Percentiles rank a stretch among this genome's conserved stretches.
phyloP scores from a whole-genome alignment of 2,797 vertebrate species.

The Bradypodion pumilum region DNA sequence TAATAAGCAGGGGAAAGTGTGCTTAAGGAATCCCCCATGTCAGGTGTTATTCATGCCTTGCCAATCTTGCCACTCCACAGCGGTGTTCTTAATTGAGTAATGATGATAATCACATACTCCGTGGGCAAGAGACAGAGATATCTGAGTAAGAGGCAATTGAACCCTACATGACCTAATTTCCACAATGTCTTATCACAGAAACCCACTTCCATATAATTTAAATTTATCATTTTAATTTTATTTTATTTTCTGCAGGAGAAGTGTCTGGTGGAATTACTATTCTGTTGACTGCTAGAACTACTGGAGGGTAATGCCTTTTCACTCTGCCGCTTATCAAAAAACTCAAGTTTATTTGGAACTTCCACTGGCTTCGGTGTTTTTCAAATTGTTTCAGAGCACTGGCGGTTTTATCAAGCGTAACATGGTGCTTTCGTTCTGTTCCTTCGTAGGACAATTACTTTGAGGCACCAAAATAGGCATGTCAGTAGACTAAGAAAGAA shows the following conservation, averaged over 20 bases:
- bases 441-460: constrained; percentile 1
- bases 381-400: background rate
- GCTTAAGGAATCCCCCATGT: constrained; percentile 4
- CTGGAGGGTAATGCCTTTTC: background rate
- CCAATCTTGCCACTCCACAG: constrained; percentile 33
- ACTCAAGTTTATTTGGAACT: background rate
- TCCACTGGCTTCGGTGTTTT: no score
- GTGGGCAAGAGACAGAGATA: constrained; percentile 16
- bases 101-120: constrained; percentile 30
- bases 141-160: constrained; percentile 42
- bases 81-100: constrained; percentile 50
- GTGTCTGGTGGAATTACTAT: constrained; percentile 18
- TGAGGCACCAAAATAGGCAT: background rate
- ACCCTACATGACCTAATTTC: constrained; percentile 48
- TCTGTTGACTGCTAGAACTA: background rate
- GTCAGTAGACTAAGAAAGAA: background rate
- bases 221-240: constrained; percentile 1
- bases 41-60: constrained; percentile 28
- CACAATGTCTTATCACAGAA: constrained; percentile 37
- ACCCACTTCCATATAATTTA: constrained; percentile 38
- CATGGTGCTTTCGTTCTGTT: background rate
- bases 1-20: constrained; percentile 4
- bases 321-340: background rate
- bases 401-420: background rate
- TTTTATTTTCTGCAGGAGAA: constrained; percentile 4